Evolutionary conservation across 2,888 invertebrate species (phyloP).

Genomic region (Chirona hameri): DNA sequence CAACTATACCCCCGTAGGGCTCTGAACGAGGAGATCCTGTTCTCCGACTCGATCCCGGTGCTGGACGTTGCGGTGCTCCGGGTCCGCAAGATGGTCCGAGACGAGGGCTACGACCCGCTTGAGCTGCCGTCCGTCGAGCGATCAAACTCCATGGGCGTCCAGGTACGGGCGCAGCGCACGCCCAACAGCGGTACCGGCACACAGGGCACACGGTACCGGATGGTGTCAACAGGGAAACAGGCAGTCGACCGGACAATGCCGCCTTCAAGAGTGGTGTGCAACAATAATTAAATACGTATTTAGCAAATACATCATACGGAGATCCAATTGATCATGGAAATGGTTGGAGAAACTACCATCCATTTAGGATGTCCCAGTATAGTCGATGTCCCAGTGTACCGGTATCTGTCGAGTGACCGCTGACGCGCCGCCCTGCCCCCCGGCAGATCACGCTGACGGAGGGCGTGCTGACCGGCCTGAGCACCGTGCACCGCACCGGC

Average conservation of each 20-base stretch:
- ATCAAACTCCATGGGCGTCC: conserved; percentile 9
- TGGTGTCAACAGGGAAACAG: no score
- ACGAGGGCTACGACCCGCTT: conserved; percentile 69
- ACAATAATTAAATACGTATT: no score
- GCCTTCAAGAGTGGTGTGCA: no score
- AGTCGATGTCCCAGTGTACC: no score
- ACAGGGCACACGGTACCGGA: no score
- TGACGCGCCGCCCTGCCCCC: not conserved
- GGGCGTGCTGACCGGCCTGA: conserved; percentile 73
- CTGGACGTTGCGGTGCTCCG: conserved; percentile 77
- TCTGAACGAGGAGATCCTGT: conserved; percentile 47
- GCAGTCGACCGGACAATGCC: no score
- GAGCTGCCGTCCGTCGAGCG: conserved; percentile 52
- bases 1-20: not conserved
- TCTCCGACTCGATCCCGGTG: conserved; percentile 81
- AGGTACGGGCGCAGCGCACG: not conserved
- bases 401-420: not conserved
- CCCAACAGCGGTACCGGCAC: no score
- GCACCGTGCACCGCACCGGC: conserved; percentile 76
- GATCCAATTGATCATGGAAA: no score
- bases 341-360: no score
- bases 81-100: conserved; percentile 63
- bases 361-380: no score
- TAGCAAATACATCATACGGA: no score
- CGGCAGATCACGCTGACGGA: conserved; percentile 56